Percentiles rank a stretch among this genome's conserved stretches.
These are phyloP conservation scores for Leptura quadrifasciata DNA, from an alignment of 2,888 invertebrate genomes.

Conservation along the genomic window DNA sequence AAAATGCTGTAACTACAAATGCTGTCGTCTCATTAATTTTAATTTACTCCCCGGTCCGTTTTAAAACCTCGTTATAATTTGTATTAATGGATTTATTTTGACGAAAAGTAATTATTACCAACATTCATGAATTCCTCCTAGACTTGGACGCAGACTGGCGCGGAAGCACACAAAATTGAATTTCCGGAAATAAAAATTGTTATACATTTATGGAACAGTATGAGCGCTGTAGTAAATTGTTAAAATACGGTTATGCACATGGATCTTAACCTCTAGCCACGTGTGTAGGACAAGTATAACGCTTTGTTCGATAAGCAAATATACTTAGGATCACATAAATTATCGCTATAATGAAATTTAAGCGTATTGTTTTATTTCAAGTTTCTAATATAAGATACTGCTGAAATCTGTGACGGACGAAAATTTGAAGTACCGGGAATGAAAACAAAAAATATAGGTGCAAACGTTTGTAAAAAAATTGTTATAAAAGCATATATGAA, in stretches of 20 bases:
- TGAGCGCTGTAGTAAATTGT: background rate
- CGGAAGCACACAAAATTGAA: background rate
- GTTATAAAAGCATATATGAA: too few relatives aligned
- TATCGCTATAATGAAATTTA: too few relatives aligned
- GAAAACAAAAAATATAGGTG: too few relatives aligned
- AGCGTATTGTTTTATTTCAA: too few relatives aligned
- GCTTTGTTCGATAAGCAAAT: too few relatives aligned
- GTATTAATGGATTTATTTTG: slow-evolving; percentile 36
- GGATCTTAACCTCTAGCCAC: background rate
- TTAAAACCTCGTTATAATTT: slow-evolving; percentile 32
- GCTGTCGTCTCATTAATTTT: slow-evolving; percentile 14
- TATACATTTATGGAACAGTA: background rate
- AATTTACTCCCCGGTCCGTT: slow-evolving; percentile 9
- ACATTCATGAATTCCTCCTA: slow-evolving; percentile 19
- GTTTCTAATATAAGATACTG: too few relatives aligned
- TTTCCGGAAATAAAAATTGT: background rate
- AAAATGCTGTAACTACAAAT: background rate
- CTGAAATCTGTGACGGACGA: too few relatives aligned
- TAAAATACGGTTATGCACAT: background rate
- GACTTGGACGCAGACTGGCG: background rate
- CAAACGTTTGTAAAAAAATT: too few relatives aligned
- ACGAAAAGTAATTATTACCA: slow-evolving; percentile 35
- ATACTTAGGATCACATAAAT: too few relatives aligned
- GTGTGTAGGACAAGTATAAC: too few relatives aligned
- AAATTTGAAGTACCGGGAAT: too few relatives aligned